A percentile compares a stretch with the other conserved stretches of the same genome.
These are phyloP conservation scores for Liodrosophila aerea DNA, from an alignment of 2,888 invertebrate genomes.

Conservation along the genomic window DNA sequence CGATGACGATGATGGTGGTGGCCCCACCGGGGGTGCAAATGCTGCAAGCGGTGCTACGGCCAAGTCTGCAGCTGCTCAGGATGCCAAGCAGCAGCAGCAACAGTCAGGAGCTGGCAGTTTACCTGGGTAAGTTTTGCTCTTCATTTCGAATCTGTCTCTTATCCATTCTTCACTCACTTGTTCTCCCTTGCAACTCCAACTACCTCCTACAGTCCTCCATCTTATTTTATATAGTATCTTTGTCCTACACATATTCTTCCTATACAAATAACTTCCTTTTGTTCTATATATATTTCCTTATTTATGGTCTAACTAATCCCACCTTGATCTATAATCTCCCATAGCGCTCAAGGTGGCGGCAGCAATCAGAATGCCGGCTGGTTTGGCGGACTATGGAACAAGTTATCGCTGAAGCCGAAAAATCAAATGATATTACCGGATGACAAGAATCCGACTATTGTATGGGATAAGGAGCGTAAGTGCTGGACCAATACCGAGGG, in stretches of 20 bases:
- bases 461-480: constrained; percentile 94
- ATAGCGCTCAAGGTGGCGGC: constrained; percentile 12
- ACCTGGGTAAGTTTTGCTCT: constrained; percentile 50
- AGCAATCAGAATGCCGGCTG: constrained; percentile 85
- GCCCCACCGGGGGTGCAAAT: constrained; percentile 2
- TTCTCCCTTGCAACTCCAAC: not conserved
- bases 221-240: too few relatives aligned
- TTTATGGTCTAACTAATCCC: too few relatives aligned
- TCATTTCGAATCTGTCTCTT: not conserved
- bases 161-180: not conserved
- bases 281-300: too few relatives aligned
- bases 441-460: constrained; percentile 95
- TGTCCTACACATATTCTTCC: too few relatives aligned
- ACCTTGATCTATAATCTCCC: too few relatives aligned
- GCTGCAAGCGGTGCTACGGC: not conserved
- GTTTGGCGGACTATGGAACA: constrained; percentile 94
- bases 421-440: constrained; percentile 98
- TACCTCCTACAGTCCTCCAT: too few relatives aligned
- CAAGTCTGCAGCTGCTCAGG: constrained; percentile 7
- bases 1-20: constrained; percentile 75
- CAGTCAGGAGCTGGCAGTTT: constrained; percentile 27
- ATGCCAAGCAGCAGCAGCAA: constrained; percentile 17
- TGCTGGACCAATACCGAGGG: constrained; percentile 92
- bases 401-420: constrained; percentile 91
- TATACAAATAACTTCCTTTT: too few relatives aligned